Evolutionary conservation across 1,140 invertebrate species (phyloP), one percentile per base, ranked within the genome.

Genomic region (Stratiolaelaps scimitus): DNA sequence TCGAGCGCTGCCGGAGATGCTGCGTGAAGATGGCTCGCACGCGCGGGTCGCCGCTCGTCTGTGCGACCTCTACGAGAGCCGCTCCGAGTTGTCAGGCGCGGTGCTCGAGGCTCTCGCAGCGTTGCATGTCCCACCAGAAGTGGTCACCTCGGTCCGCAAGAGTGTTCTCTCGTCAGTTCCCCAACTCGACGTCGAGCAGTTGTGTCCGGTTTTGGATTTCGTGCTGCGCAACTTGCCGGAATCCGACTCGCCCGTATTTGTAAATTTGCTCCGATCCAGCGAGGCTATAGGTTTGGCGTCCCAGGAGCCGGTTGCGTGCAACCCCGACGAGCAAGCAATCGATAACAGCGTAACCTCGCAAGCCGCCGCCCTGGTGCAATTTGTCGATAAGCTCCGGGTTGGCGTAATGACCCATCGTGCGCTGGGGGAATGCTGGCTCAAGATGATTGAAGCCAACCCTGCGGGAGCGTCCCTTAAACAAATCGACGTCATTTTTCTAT

Each of bases 381-480:
- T 60, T 26, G 34, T 60, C 15, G 53, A 60, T 26, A 60, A 60
- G 20, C 15, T 60, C 1, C 26, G 53, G 26, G 53, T 60, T 13
- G 53, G 53, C 4, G 53, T 60, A 26, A 60, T 60, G 53, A 60
- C 53, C 10, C 17, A 60, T 34, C 26, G 34, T 29, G 53, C 34
- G 6, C 26, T 60, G 13, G 53, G 53, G 15, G 53, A 60, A 23
- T 34, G 53, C 2, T 60, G 53, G 53, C 23, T 60, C 26, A 60
- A 60, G 20, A 60, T 60, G 53, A 60, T 60, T 23, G 53, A 60
- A 26, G 53, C 26, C 26, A 60, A 60, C 20, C 10, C 53, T 34
- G 34, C 53, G n/a, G 53, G 53, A 5, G 34, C 15, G 17, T 34
- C 15, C 6, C 53, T 60, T 13, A 60, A 60, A 34, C 26, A 29